A percentile compares a stretch with the other conserved stretches of the same genome.
phyloP scores from a whole-genome alignment of 2,888 invertebrate species.

The Cylloceria caligata region DNA sequence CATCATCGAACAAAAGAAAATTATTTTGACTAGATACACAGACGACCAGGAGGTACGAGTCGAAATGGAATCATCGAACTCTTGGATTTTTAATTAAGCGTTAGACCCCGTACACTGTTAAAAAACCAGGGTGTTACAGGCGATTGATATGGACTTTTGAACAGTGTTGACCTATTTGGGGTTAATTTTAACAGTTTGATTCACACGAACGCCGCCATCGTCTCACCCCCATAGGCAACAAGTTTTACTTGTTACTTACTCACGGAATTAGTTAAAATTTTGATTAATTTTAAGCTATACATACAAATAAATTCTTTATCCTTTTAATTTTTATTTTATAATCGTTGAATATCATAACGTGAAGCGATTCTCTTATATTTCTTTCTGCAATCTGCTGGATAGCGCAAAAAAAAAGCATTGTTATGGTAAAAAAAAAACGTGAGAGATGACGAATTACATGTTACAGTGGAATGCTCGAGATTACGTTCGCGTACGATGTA shows the following conservation, averaged over 20 bases:
- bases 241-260: conserved; percentile 19
- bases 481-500: background rate
- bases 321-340: background rate
- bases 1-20: background rate
- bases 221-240: conserved; percentile 5
- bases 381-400: background rate
- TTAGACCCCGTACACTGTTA: too few relatives aligned
- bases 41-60: too few relatives aligned
- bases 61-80: background rate
- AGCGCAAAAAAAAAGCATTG: background rate
- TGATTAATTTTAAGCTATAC: background rate
- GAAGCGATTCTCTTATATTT: background rate
- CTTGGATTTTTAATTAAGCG: too few relatives aligned
- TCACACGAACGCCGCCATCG: too few relatives aligned
- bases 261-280: conserved; percentile 9
- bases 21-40: background rate
- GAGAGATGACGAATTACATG: conserved; percentile 48
- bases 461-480: too few relatives aligned
- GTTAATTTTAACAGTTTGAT: too few relatives aligned
- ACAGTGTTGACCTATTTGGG: too few relatives aligned
- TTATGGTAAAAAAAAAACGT: conserved; percentile 20
- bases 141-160: too few relatives aligned
- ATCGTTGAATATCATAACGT: background rate
- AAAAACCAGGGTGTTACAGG: too few relatives aligned
- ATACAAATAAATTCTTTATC: background rate